Conservation (phyloP, 2,888 invertebrate genomes). For the Rambutsinella grinnellia region DNA sequence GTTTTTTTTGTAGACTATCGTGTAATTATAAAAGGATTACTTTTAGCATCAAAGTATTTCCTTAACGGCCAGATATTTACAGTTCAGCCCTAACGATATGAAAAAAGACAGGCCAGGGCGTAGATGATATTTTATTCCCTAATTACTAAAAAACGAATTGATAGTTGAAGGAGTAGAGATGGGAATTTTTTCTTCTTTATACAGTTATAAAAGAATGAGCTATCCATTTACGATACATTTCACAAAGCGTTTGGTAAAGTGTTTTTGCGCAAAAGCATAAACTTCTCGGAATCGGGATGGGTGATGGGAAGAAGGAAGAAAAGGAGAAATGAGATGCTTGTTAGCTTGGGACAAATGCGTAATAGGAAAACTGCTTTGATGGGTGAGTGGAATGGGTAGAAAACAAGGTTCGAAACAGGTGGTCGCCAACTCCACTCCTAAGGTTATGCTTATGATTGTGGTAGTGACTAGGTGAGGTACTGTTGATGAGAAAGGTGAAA, state of each 20-base stretch:
- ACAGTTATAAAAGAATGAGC: too few species aligned
- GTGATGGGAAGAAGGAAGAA: not conserved
- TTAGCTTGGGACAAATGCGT: not conserved
- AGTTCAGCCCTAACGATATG: slow-evolving; percentile 12
- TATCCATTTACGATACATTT: too few species aligned
- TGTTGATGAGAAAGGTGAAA: slow-evolving; percentile 43
- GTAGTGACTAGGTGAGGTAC: too few species aligned
- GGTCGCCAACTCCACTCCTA: too few species aligned
- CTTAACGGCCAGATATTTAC: slow-evolving; percentile 41
- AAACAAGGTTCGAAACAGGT: slow-evolving; percentile 23
- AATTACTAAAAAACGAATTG: too few species aligned
- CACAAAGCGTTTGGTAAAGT: too few species aligned
- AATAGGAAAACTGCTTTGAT: slow-evolving; percentile 7
- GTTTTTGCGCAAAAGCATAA: too few species aligned
- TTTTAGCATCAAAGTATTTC: slow-evolving; percentile 11
- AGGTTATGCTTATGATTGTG: too few species aligned
- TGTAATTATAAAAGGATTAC: not conserved
- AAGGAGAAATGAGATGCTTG: not conserved
- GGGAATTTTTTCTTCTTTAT: too few species aligned
- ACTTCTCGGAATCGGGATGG: not conserved
- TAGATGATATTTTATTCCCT: slow-evolving; percentile 26
- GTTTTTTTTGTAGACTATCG: slow-evolving; percentile 11
- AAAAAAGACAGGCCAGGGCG: not conserved
- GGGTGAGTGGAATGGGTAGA: not conserved
- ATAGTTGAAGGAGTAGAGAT: too few species aligned